Evolutionary conservation across 2,797 vertebrate genomes (phyloP).

Genomic region (Pantherophis alleghaniensis): DNA sequence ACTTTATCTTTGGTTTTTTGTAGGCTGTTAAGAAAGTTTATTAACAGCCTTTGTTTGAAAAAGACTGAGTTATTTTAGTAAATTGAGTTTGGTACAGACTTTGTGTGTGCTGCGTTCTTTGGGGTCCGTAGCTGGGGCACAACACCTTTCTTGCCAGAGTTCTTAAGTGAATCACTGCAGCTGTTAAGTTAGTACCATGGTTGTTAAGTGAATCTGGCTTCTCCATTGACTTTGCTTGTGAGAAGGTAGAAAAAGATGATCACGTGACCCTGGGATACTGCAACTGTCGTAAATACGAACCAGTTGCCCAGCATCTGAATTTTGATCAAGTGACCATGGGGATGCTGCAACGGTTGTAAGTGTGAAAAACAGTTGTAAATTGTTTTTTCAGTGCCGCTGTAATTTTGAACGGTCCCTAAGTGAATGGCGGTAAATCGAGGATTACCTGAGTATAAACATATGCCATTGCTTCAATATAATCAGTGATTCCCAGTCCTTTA

Average conservation of each 20-base stretch:
- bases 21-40: too few species aligned
- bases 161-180: neutral
- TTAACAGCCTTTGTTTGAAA: too few species aligned
- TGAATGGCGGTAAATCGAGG: neutral
- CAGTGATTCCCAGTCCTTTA: neutral
- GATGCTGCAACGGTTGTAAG: neutral
- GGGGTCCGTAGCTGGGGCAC: too few species aligned
- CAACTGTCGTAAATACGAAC: neutral
- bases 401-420: neutral
- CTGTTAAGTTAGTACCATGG: neutral
- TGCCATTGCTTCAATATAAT: neutral
- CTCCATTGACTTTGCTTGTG: neutral
- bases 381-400: neutral
- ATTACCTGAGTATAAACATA: neutral
- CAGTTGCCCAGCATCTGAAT: neutral
- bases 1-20: too few species aligned
- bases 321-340: neutral
- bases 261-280: neutral
- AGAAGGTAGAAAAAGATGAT: neutral
- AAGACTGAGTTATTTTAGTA: too few species aligned
- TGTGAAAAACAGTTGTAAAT: neutral
- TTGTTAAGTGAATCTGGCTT: neutral
- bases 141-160: neutral
- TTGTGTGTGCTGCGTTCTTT: too few species aligned
- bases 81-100: too few species aligned